Conservation (phyloP, 2,113 vertebrate species). For the Petrocephalus zakoni region DNA sequence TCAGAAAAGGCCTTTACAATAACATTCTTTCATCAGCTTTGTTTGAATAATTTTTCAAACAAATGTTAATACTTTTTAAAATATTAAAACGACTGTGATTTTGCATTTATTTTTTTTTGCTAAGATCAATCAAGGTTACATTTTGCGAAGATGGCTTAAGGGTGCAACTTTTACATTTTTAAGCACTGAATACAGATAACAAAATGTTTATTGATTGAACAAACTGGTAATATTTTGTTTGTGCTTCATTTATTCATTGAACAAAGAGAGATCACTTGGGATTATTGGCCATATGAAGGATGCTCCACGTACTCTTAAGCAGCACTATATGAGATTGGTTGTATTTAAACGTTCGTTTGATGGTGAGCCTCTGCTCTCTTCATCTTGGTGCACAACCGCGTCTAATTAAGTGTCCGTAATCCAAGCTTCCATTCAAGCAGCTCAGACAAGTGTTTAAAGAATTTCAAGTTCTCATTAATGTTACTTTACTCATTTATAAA, state of each 20-base stretch:
- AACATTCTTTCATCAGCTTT: background rate
- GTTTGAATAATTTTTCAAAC: background rate
- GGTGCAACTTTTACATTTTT: background rate
- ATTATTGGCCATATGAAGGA: background rate
- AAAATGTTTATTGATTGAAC: background rate
- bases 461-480: background rate
- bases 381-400: background rate
- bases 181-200: background rate
- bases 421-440: background rate
- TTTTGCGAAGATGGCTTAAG: background rate
- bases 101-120: background rate
- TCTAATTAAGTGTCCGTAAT: background rate
- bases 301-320: background rate
- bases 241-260: background rate
- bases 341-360: background rate
- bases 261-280: background rate
- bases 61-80: background rate
- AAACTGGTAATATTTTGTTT: background rate
- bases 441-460: background rate
- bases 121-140: background rate
- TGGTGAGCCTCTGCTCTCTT: background rate
- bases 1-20: background rate
- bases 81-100: background rate
- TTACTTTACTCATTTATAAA: background rate
- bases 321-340: background rate